Conservation (phyloP, 1,140 invertebrate genomes). For the Cherax quadricarinatus region DNA sequence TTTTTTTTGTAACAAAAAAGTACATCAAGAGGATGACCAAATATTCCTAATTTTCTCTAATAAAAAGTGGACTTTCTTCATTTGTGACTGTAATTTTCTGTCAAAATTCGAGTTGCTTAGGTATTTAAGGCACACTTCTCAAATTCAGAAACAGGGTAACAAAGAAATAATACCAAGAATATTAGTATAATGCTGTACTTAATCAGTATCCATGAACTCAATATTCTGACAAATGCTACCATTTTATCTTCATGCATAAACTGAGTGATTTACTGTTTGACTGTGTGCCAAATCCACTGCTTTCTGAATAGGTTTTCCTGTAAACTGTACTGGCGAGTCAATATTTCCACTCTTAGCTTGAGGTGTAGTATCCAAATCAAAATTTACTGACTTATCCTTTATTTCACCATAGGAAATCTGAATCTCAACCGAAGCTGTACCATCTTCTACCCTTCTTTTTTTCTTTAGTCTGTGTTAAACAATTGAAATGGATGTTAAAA, state of each 20-base stretch:
- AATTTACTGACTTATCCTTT: slow-evolving; percentile 1
- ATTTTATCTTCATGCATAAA: neutral
- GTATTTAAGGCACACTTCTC: too few relatives aligned
- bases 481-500: slow-evolving; percentile 10
- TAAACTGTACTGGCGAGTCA: neutral
- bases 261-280: neutral
- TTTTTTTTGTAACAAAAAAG: too few relatives aligned
- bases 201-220: neutral
- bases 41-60: too few relatives aligned
- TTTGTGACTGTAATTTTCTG: too few relatives aligned
- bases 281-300: neutral
- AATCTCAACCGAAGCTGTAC: slow-evolving; percentile 11
- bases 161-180: too few relatives aligned
- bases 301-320: neutral
- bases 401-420: neutral
- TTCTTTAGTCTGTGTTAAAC: slow-evolving; percentile 31
- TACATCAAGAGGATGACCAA: too few relatives aligned
- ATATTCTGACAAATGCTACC: neutral
- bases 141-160: too few relatives aligned
- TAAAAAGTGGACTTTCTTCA: too few relatives aligned
- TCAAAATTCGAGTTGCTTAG: too few relatives aligned
- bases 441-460: slow-evolving; percentile 31
- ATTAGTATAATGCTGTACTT: too few relatives aligned
- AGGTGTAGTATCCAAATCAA: neutral
- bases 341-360: neutral